Evolutionary conservation across 2,113 vertebrate species (phyloP).

Genomic region (Platysternon megacephalum): DNA sequence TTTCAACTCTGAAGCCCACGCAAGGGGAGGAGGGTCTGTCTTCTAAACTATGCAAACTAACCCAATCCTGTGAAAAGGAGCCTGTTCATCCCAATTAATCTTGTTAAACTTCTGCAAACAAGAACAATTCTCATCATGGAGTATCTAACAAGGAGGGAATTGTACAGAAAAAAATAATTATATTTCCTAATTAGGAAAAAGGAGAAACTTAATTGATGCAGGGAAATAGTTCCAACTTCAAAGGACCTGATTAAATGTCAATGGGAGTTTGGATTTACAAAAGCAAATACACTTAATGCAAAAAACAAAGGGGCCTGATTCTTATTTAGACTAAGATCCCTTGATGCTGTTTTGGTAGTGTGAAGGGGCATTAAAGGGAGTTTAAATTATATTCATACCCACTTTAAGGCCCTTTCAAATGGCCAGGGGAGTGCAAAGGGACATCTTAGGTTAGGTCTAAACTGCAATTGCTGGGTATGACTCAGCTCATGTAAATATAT

Average conservation of each 20-base stretch:
- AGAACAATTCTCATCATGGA: background rate
- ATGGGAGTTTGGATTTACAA: background rate
- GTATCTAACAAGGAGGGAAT: background rate
- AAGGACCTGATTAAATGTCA: slow-evolving; percentile 21
- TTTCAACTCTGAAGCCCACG: slow-evolving; percentile 34
- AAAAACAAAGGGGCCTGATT: background rate
- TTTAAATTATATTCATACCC: background rate
- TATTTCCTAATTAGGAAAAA: slow-evolving; percentile 75
- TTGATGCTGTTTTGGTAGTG: background rate
- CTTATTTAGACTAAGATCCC: background rate
- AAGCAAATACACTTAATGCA: background rate
- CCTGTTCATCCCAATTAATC: background rate
- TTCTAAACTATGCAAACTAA: slow-evolving; percentile 7
- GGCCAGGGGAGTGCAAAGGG: background rate
- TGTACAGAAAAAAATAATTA: slow-evolving; percentile 31
- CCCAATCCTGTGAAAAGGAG: slow-evolving; percentile 19
- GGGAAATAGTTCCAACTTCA: slow-evolving; percentile 8
- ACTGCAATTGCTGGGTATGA: background rate
- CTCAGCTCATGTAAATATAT: background rate
- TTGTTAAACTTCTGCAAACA: slow-evolving; percentile 33
- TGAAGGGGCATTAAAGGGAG: background rate
- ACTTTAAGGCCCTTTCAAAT: background rate
- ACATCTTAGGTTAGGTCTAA: background rate
- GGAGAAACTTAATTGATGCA: background rate
- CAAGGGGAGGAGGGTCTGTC: background rate